These are phyloP conservation scores for Morpho deidamia DNA, from an alignment of 2,888 invertebrate genomes.

Conservation along the genomic window DNA sequence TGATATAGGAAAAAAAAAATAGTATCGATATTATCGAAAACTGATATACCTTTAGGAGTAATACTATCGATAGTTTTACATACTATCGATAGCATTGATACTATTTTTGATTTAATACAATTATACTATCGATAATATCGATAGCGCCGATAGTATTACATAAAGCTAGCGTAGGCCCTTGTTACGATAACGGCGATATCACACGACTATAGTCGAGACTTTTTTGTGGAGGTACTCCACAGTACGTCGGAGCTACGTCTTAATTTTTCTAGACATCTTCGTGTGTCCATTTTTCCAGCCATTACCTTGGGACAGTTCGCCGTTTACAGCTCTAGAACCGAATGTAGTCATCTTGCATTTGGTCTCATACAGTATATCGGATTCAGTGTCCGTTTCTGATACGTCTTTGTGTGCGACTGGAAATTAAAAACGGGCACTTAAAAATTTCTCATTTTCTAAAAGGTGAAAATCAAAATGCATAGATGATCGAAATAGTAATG, in stretches of 20 bases:
- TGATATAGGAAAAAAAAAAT: no score
- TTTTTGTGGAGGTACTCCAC: constrained; percentile 19
- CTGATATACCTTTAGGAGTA: no score
- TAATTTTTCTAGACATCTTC: constrained; percentile 54
- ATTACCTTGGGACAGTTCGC: constrained; percentile 64
- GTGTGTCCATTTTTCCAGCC: constrained; percentile 79
- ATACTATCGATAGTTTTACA: no score
- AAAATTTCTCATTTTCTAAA: no score
- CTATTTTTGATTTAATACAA: no score
- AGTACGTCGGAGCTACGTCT: constrained; percentile 52
- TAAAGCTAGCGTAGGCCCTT: not conserved
- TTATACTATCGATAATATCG: no score
- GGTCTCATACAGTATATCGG: constrained; percentile 90
- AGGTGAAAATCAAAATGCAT: no score
- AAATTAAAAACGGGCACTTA: constrained; percentile 34
- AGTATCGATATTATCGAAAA: no score
- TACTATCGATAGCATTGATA: no score
- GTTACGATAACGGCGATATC: constrained; percentile 2
- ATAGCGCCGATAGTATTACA: no score
- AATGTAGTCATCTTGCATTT: constrained; percentile 78
- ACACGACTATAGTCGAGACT: constrained; percentile 5
- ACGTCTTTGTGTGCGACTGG: constrained; percentile 80
- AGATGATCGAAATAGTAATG: no score
- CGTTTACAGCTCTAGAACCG: constrained; percentile 52
- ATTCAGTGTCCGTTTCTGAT: constrained; percentile 90